A percentile compares a stretch with the other conserved stretches of the same genome.
Evolutionary conservation across 2,113 vertebrate genomes (phyloP).

Genomic region (Otolemur garnettii): DNA sequence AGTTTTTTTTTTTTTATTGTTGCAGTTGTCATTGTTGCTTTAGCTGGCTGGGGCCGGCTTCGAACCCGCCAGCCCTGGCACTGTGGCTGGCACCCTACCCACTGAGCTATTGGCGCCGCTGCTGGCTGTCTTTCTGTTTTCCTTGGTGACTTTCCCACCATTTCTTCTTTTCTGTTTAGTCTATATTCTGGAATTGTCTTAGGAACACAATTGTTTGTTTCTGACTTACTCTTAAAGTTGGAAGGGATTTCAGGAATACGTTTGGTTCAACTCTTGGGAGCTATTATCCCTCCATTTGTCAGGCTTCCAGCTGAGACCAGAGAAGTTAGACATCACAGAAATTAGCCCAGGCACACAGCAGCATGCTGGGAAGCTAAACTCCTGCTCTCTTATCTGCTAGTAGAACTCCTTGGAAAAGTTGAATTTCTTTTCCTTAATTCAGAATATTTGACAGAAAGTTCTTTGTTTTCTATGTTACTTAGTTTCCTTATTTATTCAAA

Average conservation of each 20-base stretch:
- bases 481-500: conserved; percentile 9
- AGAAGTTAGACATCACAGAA: neutral
- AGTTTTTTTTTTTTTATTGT: too few species aligned
- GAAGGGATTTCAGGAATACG: neutral
- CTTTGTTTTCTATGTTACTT: neutral
- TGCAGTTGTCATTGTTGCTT: too few species aligned
- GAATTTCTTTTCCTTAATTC: conserved; percentile 39
- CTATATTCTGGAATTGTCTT: conserved; percentile 26
- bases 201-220: neutral
- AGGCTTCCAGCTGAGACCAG: neutral
- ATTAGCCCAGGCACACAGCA: neutral
- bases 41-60: too few species aligned
- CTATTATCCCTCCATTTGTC: neutral
- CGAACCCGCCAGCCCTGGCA: too few species aligned
- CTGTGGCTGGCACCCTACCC: too few species aligned
- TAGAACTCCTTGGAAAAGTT: neutral
- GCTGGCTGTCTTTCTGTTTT: neutral
- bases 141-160: neutral
- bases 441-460: neutral
- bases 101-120: too few species aligned
- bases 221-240: neutral
- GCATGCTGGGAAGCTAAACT: neutral
- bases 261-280: neutral
- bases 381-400: neutral
- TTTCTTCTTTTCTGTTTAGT: neutral